phyloP scores from a whole-genome alignment of 2,797 vertebrate genomes.

The Anabacerthia variegaticeps region DNA sequence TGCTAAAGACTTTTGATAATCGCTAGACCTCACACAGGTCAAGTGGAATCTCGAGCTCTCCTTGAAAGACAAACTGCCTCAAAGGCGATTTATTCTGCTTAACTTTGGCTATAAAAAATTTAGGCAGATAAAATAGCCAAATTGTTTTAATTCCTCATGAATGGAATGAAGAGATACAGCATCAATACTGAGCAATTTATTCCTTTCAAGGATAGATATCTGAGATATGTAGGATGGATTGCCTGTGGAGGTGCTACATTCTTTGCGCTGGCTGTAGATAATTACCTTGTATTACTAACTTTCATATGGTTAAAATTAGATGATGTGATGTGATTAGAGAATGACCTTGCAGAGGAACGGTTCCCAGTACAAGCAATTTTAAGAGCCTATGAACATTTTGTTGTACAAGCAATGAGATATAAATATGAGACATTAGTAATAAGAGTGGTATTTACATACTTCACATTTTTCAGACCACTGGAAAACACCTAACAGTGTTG shows the following conservation, averaged over 20 bases:
- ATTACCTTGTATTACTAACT: not conserved
- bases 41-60: not conserved
- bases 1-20: not conserved
- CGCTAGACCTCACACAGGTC: not conserved
- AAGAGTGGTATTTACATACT: not conserved
- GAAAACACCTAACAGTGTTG: not conserved
- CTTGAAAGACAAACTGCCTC: not conserved
- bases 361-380: not conserved
- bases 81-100: not conserved
- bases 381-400: not conserved
- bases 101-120: not conserved
- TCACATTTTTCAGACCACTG: not conserved
- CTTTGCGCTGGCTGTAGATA: not conserved
- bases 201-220: not conserved
- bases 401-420: not conserved
- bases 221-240: not conserved
- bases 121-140: not conserved
- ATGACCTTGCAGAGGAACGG: not conserved
- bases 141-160: not conserved
- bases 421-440: not conserved
- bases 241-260: not conserved
- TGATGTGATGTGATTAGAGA: not conserved
- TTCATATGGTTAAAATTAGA: conserved; percentile 14
- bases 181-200: not conserved
- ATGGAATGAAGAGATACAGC: not conserved